phyloP scores from a whole-genome alignment of 92 coral and sea anemone species.

The Pocillopora grandis region DNA sequence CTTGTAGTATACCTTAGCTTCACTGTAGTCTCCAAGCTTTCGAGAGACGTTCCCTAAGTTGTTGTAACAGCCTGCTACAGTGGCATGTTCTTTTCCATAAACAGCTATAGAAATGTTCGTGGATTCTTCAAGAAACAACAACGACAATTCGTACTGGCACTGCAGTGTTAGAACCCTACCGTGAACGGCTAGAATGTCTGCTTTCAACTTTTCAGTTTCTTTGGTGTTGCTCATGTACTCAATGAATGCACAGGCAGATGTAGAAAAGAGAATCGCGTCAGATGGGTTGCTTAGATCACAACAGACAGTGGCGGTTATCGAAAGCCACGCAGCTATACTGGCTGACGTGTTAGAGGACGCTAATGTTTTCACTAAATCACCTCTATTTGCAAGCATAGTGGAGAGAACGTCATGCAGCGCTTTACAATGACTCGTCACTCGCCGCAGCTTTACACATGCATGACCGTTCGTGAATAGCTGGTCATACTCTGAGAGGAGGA shows the following conservation, averaged over 20 bases:
- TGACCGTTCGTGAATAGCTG: neutral
- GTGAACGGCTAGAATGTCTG: neutral
- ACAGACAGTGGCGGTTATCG: constrained; percentile 1
- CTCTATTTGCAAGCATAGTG: neutral
- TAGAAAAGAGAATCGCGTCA: constrained; percentile 2
- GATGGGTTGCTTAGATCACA: neutral
- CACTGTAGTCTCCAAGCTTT: neutral
- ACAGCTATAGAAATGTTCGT: neutral
- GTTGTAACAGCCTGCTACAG: neutral
- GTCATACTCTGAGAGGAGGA: neutral
- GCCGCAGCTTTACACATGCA: neutral
- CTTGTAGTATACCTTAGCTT: constrained; percentile 3
- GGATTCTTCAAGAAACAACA: neutral
- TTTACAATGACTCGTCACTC: constrained; percentile 11
- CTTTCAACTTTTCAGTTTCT: neutral
- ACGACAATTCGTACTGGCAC: constrained; percentile 10
- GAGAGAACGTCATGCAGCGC: neutral
- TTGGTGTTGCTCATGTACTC: neutral
- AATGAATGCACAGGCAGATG: neutral
- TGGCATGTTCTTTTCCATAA: neutral
- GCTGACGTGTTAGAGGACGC: neutral
- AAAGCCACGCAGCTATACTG: constrained; percentile 12
- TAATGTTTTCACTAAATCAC: neutral
- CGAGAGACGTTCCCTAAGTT: neutral
- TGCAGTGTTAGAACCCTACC: neutral